Conservation (phyloP, 2,797 vertebrate species). For the Tragopan temminckii region DNA sequence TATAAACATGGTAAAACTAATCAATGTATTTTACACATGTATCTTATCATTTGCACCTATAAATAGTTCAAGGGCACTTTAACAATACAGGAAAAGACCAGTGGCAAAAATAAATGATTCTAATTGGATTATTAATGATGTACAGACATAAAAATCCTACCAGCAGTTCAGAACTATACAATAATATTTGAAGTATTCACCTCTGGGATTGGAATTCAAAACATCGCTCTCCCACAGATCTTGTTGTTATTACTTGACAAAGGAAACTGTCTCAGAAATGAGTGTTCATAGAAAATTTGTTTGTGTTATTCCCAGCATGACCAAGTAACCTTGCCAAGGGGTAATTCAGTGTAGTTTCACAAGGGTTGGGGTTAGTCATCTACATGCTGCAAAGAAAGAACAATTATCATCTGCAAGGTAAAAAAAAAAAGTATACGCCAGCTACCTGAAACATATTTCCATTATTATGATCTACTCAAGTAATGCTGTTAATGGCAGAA, state of each 20-base stretch:
- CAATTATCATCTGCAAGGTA: not conserved
- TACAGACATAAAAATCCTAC: not conserved
- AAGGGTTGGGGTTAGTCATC: not conserved
- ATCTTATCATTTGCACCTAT: not conserved
- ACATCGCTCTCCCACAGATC: accelerated
- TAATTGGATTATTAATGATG: not conserved
- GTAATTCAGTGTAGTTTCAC: not conserved
- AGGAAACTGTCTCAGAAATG: not conserved
- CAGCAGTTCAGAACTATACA: not conserved
- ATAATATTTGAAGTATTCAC: not conserved
- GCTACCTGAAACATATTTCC: not conserved
- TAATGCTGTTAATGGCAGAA: not conserved
- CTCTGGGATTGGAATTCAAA: not conserved
- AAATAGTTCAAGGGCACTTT: not conserved
- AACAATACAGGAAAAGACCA: not conserved
- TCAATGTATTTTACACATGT: not conserved
- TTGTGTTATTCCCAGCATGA: not conserved
- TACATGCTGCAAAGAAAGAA: not conserved
- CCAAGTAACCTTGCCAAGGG: not conserved
- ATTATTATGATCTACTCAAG: not conserved
- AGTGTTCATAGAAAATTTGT: not conserved
- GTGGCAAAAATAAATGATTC: not conserved
- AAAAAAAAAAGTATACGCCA: not conserved
- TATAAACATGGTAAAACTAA: not conserved
- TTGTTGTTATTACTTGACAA: not conserved